phyloP scores from a whole-genome alignment of 2,113 vertebrate species.

The Ia io region DNA sequence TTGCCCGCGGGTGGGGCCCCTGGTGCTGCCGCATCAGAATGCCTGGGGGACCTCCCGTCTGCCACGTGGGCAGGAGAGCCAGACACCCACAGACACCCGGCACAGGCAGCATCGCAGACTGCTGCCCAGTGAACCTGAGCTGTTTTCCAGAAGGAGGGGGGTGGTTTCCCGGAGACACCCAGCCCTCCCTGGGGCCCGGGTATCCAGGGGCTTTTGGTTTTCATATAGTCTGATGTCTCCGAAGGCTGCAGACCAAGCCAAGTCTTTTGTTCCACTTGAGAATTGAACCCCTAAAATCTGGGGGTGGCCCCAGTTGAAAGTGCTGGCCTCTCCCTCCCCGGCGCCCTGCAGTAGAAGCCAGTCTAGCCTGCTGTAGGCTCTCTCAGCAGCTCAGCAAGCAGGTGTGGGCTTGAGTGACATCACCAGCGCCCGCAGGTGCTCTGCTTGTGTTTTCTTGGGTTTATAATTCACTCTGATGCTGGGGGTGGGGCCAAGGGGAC shows the following conservation, averaged over 20 bases:
- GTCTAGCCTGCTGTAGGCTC: not conserved
- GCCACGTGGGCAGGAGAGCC: not conserved
- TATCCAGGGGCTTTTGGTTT: not conserved
- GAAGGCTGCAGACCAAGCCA: not conserved
- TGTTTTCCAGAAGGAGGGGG: not conserved
- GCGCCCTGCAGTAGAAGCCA: not conserved
- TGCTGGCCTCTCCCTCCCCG: accelerated
- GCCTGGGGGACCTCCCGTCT: not conserved
- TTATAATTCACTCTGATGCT: not conserved
- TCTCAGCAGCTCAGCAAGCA: not conserved
- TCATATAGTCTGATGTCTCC: not conserved
- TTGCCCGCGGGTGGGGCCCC: not conserved
- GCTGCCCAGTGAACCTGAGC: not conserved
- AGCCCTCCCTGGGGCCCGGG: not conserved
- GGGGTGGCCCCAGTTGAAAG: not conserved
- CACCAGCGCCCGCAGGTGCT: not conserved
- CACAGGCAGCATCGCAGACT: not conserved
- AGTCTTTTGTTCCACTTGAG: not conserved
- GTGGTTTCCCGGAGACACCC: not conserved
- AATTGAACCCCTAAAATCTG: not conserved
- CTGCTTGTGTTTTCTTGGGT: not conserved
- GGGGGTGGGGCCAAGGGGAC: not conserved
- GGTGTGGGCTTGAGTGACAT: not conserved
- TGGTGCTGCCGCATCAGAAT: not conserved
- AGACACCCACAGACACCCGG: not conserved